Conservation (phyloP, 2,797 vertebrate species). For the Tarsius wallacei region DNA sequence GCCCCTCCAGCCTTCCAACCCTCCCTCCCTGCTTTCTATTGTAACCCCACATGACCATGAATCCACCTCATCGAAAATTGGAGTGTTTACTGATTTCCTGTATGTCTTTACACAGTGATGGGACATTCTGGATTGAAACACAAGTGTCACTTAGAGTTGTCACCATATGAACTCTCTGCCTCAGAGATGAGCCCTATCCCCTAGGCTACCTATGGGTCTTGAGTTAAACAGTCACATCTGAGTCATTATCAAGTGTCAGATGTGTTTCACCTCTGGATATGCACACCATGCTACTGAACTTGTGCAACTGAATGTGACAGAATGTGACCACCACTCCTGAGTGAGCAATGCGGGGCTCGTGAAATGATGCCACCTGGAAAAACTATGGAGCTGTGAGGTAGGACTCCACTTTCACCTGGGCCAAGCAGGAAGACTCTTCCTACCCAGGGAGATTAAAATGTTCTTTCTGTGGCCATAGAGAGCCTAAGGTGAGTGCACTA, state of each 20-base stretch:
- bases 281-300: neutral
- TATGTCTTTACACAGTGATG: neutral
- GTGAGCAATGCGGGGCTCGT: neutral
- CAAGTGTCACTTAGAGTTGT: too few species aligned
- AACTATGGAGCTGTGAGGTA: fast-evolving
- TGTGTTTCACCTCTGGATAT: neutral
- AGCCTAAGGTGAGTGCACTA: too few species aligned
- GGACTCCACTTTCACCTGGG: neutral
- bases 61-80: neutral
- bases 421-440: neutral
- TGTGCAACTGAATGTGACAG: neutral
- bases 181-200: neutral
- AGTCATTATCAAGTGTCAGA: neutral
- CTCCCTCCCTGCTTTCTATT: neutral
- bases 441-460: too few species aligned
- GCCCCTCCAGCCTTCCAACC: neutral
- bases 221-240: neutral
- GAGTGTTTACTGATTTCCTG: too few species aligned
- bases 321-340: neutral
- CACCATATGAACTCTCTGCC: fast-evolving
- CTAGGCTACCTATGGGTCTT: neutral
- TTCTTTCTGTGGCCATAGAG: neutral
- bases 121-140: neutral
- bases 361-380: neutral
- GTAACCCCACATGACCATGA: neutral